Evolutionary conservation across 2,113 vertebrate species (phyloP), one percentile per base, ranked within the genome.

Genomic region (Vidua macroura): DNA sequence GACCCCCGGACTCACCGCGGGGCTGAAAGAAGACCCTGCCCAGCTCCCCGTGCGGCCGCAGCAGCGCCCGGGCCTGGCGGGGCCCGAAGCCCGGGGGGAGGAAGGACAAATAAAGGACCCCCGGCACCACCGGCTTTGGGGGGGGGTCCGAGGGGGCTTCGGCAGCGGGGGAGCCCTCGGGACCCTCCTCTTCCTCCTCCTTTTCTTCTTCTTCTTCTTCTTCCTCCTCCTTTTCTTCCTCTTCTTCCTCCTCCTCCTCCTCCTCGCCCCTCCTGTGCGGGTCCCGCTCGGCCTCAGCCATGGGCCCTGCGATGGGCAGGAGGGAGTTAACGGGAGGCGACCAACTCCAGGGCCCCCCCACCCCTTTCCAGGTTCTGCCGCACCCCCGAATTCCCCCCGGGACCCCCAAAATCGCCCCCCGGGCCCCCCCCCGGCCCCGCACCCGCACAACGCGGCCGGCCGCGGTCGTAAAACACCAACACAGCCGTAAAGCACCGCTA

Each of bases 191-290:
- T 23, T 33, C 10, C 6, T 33, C 41, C 41, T 39, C 25, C 8
- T 39, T 12, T 39, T 9, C 25, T 7, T 62, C 37, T 11, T 37
- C 58, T 5, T 60, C 11, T 2, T 44, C 30, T 3, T 17, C 15
- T 1, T 8, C 3, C 3, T 64, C 9, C 5, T 43, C 39, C 4
- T 41, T 12, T 3, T 62, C 37, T 5, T 13, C 25, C 3, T 41
- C 18, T 5, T 14, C 8, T 4, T 58, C 56, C 2, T 64, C 41
- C 10, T 63, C 27, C 4, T 41, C 28, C 18, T 55, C 58, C 22
- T 66, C 63, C 63, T 44, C 63, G 30, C 28, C 30, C 14, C 14
- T 44, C 30, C 41, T 28, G 28, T 44, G 63, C 14, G 41, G 41
- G 30, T 44, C 41, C 41, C 62, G 39, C 62, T 64, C 62, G 28